phyloP scores from a whole-genome alignment of 2,888 invertebrate species.

The Poecilobothrus nobilitatus region DNA sequence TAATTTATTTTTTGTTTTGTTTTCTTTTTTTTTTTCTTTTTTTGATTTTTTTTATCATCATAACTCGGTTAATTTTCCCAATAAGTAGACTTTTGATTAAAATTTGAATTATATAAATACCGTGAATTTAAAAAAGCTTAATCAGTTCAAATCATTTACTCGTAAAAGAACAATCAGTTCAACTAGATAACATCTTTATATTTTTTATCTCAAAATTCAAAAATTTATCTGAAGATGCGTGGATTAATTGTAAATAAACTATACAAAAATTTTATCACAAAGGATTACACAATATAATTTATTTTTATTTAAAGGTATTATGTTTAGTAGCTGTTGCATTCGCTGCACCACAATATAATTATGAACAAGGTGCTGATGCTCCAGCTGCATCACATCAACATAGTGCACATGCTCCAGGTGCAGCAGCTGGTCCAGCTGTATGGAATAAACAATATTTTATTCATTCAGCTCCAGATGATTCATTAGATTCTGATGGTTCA shows the following conservation, averaged over 20 bases:
- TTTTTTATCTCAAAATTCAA: background rate
- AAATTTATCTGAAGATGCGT: background rate
- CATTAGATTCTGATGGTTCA: constrained; percentile 27
- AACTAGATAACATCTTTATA: background rate
- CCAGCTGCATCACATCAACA: constrained; percentile 2
- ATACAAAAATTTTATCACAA: too few relatives aligned
- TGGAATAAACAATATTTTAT: constrained; percentile 36
- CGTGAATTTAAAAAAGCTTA: background rate
- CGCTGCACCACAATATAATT: constrained; percentile 11
- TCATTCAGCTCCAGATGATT: constrained; percentile 37
- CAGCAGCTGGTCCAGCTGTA: constrained; percentile 23
- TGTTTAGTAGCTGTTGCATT: background rate
- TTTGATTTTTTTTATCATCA: background rate
- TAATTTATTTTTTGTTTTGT: background rate
- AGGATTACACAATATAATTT: background rate
- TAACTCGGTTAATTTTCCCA: background rate
- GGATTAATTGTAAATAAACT: background rate
- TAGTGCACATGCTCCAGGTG: background rate
- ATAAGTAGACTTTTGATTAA: background rate
- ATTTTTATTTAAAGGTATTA: background rate
- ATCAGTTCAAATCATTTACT: background rate
- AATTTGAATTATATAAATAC: background rate
- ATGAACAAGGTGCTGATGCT: constrained; percentile 7
- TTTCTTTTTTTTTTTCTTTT: background rate
- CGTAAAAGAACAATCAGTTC: background rate